Conservation (phyloP, 2,113 vertebrate species). For the Seriola dumerili region DNA sequence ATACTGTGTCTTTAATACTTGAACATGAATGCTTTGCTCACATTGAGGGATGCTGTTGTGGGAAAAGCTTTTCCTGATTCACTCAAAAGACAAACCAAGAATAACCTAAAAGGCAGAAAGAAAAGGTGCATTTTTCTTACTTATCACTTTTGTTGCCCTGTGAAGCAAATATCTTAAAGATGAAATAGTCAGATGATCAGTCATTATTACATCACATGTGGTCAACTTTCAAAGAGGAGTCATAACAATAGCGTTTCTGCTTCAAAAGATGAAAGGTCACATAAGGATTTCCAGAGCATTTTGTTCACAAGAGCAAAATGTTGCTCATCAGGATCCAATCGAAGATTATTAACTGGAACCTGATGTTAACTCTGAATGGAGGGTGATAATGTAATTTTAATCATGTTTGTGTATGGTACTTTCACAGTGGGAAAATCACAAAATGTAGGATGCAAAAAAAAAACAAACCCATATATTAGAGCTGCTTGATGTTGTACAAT, state of each 20-base stretch:
- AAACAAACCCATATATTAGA: too few species aligned
- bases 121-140: background rate
- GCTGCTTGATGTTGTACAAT: too few species aligned
- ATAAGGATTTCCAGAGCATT: background rate
- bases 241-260: background rate
- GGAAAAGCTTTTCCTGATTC: background rate
- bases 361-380: background rate
- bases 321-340: background rate
- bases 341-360: background rate
- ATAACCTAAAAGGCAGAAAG: background rate
- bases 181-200: background rate
- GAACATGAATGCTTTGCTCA: too few species aligned
- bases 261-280: background rate
- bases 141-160: background rate
- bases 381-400: too few species aligned
- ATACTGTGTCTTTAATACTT: too few species aligned
- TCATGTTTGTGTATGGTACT: too few species aligned
- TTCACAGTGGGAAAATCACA: too few species aligned
- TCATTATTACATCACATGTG: background rate
- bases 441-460: too few species aligned
- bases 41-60: background rate
- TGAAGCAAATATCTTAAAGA: background rate
- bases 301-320: background rate
- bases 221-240: conserved; percentile 4
- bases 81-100: background rate